Evolutionary conservation across 2,797 vertebrate species (phyloP).

Genomic region (Orestias chungarensis): DNA sequence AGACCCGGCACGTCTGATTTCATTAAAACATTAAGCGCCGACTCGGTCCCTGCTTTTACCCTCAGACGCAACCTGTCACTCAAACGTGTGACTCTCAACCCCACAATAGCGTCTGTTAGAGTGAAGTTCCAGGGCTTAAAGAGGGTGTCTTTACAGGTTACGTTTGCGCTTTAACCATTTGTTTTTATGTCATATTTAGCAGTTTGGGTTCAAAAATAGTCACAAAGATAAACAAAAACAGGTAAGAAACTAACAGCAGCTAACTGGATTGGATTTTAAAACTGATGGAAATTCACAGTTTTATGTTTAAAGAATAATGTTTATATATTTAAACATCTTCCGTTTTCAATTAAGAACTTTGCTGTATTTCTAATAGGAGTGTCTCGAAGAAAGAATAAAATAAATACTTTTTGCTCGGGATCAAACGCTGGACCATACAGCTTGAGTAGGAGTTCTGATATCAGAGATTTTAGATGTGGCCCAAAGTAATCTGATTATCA

Average conservation of each 20-base stretch:
- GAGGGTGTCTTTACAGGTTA: slow-evolving; percentile 56
- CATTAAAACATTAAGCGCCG: slow-evolving; percentile 60
- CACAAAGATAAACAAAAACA: not conserved
- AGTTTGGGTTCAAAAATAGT: slow-evolving; percentile 9
- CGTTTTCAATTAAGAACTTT: too few relatives aligned
- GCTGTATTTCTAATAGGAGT: too few relatives aligned
- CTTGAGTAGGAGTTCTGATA: too few relatives aligned
- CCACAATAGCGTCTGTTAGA: not conserved
- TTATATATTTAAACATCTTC: too few relatives aligned
- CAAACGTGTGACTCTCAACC: slow-evolving; percentile 23
- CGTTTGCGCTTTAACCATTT: slow-evolving; percentile 24
- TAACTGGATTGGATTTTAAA: not conserved
- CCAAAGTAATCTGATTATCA: too few relatives aligned
- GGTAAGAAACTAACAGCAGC: not conserved
- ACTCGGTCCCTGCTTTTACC: slow-evolving; percentile 7
- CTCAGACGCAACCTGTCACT: slow-evolving; percentile 48
- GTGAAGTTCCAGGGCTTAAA: not conserved
- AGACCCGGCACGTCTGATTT: slow-evolving; percentile 63
- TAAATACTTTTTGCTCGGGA: too few relatives aligned
- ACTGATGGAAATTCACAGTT: not conserved
- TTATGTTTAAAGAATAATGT: too few relatives aligned
- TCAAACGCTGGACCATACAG: too few relatives aligned
- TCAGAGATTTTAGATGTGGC: too few relatives aligned
- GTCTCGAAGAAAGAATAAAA: too few relatives aligned
- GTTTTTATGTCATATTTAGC: slow-evolving; percentile 20